phyloP scores from a whole-genome alignment of 2,113 vertebrate species.

The Calidris pygmaea region DNA sequence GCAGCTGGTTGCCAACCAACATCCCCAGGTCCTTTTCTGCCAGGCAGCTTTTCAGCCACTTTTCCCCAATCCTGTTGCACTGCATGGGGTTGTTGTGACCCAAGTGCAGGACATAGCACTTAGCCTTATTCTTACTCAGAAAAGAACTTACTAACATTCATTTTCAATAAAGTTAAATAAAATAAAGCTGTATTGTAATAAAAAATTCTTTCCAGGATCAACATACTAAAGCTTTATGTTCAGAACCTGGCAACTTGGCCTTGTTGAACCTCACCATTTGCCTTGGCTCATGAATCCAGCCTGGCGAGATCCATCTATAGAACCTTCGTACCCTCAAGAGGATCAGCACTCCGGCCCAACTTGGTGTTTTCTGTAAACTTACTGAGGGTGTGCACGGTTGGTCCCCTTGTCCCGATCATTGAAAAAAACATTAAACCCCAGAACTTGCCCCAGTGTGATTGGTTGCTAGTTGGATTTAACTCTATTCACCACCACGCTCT shows the following conservation, averaged over 20 bases:
- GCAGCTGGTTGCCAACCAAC: background rate
- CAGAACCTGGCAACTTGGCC: background rate
- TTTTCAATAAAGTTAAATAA: background rate
- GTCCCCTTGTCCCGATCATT: accelerated
- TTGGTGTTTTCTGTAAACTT: background rate
- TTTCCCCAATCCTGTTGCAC: background rate
- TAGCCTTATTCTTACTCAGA: background rate
- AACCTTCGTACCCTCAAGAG: background rate
- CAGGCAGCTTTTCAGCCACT: background rate
- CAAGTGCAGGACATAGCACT: background rate
- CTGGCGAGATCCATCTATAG: background rate
- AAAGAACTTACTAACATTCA: background rate
- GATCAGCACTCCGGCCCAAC: accelerated
- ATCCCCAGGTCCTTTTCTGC: background rate
- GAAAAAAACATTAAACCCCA: background rate
- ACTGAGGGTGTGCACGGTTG: accelerated
- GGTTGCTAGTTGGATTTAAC: background rate
- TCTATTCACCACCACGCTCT: background rate
- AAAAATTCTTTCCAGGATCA: background rate
- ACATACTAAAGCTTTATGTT: background rate
- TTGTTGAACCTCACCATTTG: background rate
- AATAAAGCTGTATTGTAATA: background rate
- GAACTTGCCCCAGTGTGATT: no score
- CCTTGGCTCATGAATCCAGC: accelerated
- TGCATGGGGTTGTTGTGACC: background rate